A percentile compares a stretch with the other conserved stretches of the same genome.
Conservation (phyloP, 2,888 invertebrate genomes). For the Globia sparganii region DNA sequence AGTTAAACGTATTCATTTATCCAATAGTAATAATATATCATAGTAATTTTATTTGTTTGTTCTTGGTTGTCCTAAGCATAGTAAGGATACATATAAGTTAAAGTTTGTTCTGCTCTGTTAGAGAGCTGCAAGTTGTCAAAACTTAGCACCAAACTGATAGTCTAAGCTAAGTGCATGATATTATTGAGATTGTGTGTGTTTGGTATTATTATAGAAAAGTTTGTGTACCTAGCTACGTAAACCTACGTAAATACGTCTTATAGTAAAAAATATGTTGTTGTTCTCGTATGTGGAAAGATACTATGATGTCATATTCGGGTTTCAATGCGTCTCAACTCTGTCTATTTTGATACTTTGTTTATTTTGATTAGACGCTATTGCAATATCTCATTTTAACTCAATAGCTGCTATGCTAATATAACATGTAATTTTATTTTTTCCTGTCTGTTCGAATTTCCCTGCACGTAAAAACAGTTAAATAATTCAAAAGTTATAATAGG, state of each 20-base stretch:
- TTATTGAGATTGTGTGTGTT: slow-evolving; percentile 5
- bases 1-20: slow-evolving; percentile 56
- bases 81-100: not conserved
- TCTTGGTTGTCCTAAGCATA: slow-evolving; percentile 3
- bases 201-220: slow-evolving; percentile 21
- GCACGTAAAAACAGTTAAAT: slow-evolving; percentile 7
- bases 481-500: slow-evolving; percentile 22
- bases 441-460: slow-evolving; percentile 9
- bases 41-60: slow-evolving; percentile 13
- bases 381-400: slow-evolving; percentile 38
- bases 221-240: slow-evolving; percentile 26
- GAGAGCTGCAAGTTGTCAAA: not conserved
- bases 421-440: slow-evolving; percentile 7
- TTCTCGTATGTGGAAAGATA: slow-evolving; percentile 45
- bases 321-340: slow-evolving; percentile 38
- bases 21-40: not conserved
- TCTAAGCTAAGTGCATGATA: slow-evolving; percentile 5
- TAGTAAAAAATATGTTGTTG: slow-evolving; percentile 25
- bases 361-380: slow-evolving; percentile 55
- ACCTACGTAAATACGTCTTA: slow-evolving; percentile 11
- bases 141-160: not conserved
- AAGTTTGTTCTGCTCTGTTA: slow-evolving; percentile 3
- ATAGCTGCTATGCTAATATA: slow-evolving; percentile 15
- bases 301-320: slow-evolving; percentile 61
- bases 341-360: slow-evolving; percentile 66